A percentile compares a stretch with the other conserved stretches of the same genome.
These are phyloP conservation scores for Denticeps clupeoides DNA, from an alignment of 2,797 vertebrate species.

Conservation along the genomic window DNA sequence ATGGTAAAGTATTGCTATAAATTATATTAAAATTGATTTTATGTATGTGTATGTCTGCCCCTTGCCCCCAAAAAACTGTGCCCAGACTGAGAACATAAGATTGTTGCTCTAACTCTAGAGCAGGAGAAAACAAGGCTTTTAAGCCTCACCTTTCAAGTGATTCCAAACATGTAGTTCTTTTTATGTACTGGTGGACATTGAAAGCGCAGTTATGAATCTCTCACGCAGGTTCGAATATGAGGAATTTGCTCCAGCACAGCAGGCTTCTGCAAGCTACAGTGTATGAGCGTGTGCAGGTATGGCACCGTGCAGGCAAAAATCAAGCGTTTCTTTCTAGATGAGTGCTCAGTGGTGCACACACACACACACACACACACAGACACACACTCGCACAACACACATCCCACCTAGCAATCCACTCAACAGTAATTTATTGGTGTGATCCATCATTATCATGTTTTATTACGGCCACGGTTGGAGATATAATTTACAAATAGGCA, in stretches of 20 bases:
- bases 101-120: neutral
- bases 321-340: too few relatives aligned
- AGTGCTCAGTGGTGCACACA: constrained; percentile 24
- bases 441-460: constrained; percentile 71
- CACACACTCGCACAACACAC: constrained; percentile 15
- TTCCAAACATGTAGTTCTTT: too few relatives aligned
- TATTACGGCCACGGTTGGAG: constrained; percentile 59
- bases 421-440: constrained; percentile 59
- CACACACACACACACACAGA: constrained; percentile 8
- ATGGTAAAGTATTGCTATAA: too few relatives aligned
- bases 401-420: constrained; percentile 54
- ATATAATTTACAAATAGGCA: constrained; percentile 62
- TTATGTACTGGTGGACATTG: too few relatives aligned
- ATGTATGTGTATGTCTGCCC: too few relatives aligned
- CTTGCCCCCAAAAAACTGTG: too few relatives aligned
- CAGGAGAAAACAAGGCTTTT: too few relatives aligned
- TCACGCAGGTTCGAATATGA: too few relatives aligned
- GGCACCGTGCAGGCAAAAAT: constrained; percentile 12
- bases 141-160: too few relatives aligned
- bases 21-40: too few relatives aligned
- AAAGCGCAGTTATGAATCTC: too few relatives aligned
- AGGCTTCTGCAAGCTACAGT: neutral
- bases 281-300: neutral
- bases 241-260: neutral
- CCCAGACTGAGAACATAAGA: neutral